Percentiles rank a stretch among this genome's conserved stretches.
These are phyloP conservation scores for Bradypus variegatus DNA, from an alignment of 2,797 vertebrate genomes.

Conservation along the genomic window DNA sequence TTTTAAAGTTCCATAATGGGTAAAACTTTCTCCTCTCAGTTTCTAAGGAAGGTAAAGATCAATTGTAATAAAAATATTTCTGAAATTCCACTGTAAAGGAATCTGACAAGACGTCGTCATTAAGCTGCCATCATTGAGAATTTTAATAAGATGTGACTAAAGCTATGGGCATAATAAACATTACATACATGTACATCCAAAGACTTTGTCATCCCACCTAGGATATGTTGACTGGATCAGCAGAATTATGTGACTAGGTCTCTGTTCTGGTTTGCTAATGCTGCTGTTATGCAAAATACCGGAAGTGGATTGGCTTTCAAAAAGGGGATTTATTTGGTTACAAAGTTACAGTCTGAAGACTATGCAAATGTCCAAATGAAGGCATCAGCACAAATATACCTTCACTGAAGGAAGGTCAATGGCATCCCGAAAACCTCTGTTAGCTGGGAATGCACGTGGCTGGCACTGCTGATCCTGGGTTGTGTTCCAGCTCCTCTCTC, in stretches of 20 bases:
- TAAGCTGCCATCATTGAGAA: not conserved
- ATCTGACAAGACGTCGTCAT: not conserved
- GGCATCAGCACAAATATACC: no score
- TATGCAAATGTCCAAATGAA: no score
- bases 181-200: fast-evolving
- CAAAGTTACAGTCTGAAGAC: no score
- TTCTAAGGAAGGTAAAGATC: not conserved
- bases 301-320: no score
- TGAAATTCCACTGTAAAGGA: not conserved
- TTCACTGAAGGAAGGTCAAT: no score
- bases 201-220: not conserved
- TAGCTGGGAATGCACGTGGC: no score
- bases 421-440: no score
- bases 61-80: not conserved
- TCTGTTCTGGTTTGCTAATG: no score
- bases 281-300: no score
- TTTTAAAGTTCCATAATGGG: not conserved
- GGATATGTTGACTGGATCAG: not conserved
- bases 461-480: no score
- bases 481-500: no score
- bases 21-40: not conserved
- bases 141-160: not conserved
- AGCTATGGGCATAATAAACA: not conserved
- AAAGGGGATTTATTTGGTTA: no score
- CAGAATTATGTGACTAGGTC: not conserved